These are phyloP conservation scores for Varroa destructor DNA, from an alignment of 1,140 invertebrate species.

Conservation along the genomic window DNA sequence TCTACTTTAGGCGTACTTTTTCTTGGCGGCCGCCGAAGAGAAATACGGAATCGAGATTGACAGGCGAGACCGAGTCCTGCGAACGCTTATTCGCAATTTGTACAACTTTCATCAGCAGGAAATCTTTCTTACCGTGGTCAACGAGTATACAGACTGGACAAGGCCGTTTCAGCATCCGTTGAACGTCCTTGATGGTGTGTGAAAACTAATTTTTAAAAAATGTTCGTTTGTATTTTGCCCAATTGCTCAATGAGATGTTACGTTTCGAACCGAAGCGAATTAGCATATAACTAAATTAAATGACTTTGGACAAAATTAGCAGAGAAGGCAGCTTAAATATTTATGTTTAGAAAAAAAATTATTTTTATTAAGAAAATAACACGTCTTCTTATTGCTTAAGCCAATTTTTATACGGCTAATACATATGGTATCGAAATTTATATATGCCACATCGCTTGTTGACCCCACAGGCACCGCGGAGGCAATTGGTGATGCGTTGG, in stretches of 20 bases:
- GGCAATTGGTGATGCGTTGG: constrained; percentile 33
- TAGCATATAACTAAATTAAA: background rate
- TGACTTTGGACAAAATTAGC: background rate
- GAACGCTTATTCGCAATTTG: constrained; percentile 69
- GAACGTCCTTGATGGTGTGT: constrained; percentile 61
- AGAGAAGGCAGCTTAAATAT: too few relatives aligned
- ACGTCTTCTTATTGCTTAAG: too few relatives aligned
- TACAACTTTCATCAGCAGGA: constrained; percentile 72
- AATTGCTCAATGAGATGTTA: background rate
- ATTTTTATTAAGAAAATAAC: too few relatives aligned
- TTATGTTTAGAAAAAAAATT: too few relatives aligned
- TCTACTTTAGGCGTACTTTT: constrained; percentile 34
- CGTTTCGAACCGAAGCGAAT: background rate
- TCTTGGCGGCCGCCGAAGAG: constrained; percentile 78
- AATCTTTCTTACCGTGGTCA: constrained; percentile 89
- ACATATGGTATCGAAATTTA: too few relatives aligned
- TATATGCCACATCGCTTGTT: background rate
- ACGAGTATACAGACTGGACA: constrained; percentile 95
- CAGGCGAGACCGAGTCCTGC: constrained; percentile 71
- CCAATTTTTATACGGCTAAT: too few relatives aligned
- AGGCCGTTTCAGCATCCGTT: constrained; percentile 77
- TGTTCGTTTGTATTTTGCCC: background rate
- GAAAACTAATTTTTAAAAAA: background rate
- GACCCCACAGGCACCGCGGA: constrained; percentile 31
- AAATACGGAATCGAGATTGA: constrained; percentile 80